A percentile compares a stretch with the other conserved stretches of the same genome.
Evolutionary conservation across 2,797 vertebrate genomes (phyloP).

Genomic region (Bradypodion ventrale): DNA sequence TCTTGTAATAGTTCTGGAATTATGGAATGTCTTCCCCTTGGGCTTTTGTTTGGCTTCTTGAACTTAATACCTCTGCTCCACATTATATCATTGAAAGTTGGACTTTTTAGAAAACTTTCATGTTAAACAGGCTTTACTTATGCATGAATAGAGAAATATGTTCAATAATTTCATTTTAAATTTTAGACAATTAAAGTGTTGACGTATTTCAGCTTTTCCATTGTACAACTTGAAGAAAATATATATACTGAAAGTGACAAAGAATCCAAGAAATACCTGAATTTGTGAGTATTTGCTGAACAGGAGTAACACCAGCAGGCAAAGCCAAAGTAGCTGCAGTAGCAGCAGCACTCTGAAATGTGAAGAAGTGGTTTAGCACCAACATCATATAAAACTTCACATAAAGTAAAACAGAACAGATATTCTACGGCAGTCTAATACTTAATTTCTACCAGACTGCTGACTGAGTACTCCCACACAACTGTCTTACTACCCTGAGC

Average conservation of each 20-base stretch:
- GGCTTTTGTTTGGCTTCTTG: background rate
- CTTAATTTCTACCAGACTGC: background rate
- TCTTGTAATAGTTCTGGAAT: background rate
- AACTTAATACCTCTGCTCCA: too few relatives aligned
- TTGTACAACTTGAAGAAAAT: background rate
- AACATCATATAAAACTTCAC: background rate
- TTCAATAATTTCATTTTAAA: constrained; percentile 9
- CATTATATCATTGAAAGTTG: background rate
- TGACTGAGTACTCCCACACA: background rate
- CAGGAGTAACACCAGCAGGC: constrained; percentile 91
- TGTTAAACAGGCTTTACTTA: background rate
- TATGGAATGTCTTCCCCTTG: background rate
- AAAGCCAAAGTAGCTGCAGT: constrained; percentile 94
- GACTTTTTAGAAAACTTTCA: background rate
- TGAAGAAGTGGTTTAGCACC: constrained; percentile 40
- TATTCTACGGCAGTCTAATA: background rate
- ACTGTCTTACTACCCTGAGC: background rate
- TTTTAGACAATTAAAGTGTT: too few relatives aligned
- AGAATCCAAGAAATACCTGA: constrained; percentile 80
- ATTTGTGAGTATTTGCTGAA: constrained; percentile 93
- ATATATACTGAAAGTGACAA: background rate
- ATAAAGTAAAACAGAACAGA: background rate
- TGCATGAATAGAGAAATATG: background rate
- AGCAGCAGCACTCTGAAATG: constrained; percentile 92
- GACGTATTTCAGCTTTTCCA: background rate